phyloP scores from a whole-genome alignment of 2,797 vertebrate genomes.

The Lepus oiostolus region DNA sequence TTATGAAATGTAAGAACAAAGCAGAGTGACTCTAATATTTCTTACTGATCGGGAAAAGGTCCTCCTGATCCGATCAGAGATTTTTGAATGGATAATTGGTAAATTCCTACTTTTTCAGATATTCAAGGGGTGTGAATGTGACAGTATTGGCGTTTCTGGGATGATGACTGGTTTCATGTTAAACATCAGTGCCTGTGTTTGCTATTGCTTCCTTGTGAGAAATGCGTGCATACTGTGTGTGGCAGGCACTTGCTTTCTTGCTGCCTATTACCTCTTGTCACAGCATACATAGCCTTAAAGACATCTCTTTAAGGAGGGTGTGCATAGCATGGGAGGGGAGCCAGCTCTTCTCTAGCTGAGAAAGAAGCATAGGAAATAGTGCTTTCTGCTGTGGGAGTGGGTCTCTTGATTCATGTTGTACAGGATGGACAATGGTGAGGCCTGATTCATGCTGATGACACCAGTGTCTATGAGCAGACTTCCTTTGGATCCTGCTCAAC shows the following conservation, averaged over 20 bases:
- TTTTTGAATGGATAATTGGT: background rate
- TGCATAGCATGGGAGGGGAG: background rate
- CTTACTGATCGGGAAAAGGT: background rate
- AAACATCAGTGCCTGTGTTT: background rate
- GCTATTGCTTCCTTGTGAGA: background rate
- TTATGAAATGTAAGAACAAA: slow-evolving; percentile 19
- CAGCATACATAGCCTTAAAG: background rate
- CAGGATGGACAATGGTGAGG: background rate
- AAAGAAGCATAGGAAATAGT: background rate
- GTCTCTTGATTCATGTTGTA: background rate
- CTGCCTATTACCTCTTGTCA: background rate
- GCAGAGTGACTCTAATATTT: background rate
- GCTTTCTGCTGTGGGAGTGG: background rate
- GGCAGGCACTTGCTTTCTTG: background rate
- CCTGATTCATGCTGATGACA: background rate
- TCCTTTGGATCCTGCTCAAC: background rate
- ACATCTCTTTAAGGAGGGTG: background rate
- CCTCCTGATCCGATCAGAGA: background rate
- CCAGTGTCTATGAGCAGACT: background rate
- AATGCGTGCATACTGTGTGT: background rate
- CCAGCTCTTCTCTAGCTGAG: background rate
- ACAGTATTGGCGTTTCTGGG: background rate
- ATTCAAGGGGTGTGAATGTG: background rate
- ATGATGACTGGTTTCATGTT: background rate
- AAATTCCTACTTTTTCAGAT: background rate